Evolutionary conservation across 2,888 invertebrate genomes (phyloP), one percentile per base, ranked within the genome.

Genomic region (Euplexia lucipara): DNA sequence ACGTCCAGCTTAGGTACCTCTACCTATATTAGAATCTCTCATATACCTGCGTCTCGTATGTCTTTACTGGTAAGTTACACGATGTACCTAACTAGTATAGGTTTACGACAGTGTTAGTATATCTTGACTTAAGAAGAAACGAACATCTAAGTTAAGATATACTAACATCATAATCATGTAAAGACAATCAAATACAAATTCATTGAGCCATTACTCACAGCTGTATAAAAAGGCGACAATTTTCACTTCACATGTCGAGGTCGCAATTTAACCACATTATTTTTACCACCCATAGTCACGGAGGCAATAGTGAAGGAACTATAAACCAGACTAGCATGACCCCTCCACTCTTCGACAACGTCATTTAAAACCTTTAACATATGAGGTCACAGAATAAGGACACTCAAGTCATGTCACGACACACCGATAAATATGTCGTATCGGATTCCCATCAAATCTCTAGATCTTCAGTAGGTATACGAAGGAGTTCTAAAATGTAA

Each of bases 261-360:
- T 70, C 61, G 58, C 66, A 63, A 80, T 80, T 78, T 79, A 63
- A 70, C 72, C 75, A 74, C 79, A 81, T 81, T 70, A 82, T 85
- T 87, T 86, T 86, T 79, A 87, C 84, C 75, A 83, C 83, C 75
- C 67, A 52, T 53, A 78, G 84, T 85, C 85, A 86, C 79, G 78
- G 77, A 74, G 37, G 66, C 70, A 32, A 73, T 60, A 68, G 64
- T 37, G 34, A 49, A 49, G 30, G 18, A 51, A 49, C 35, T 61
- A 64, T 39, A 42, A 72, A 69, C 78, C 78, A 78, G 45, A 75
- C 57, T 58, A 75, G 9, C 18, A 34, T 69, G 80, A 83, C 49
- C 69, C 35, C 37, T 45, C 20, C 9, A 60, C 53, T 78, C 72
- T 71, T 76, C 57, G 48, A 65, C 64, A 60, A 70, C 75, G 72